A percentile compares a stretch with the other conserved stretches of the same genome.
phyloP scores from a whole-genome alignment of 1,140 invertebrate species.

The Hypothenemus hampei region DNA sequence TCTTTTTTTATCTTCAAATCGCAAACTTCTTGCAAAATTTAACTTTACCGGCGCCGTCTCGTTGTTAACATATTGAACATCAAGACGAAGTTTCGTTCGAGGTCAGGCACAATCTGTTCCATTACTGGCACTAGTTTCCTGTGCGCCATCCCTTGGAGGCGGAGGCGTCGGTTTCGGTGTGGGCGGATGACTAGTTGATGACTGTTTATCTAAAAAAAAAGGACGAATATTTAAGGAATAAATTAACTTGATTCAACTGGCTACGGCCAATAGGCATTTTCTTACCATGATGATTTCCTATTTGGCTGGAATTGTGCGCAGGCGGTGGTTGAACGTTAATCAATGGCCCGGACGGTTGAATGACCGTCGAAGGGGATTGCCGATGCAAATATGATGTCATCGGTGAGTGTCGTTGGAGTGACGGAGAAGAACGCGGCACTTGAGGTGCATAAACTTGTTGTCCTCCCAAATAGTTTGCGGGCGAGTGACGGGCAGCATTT shows the following conservation, averaged over 20 bases:
- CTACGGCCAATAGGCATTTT: no score
- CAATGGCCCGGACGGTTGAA: constrained; percentile 42
- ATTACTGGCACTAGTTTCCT: constrained; percentile 28
- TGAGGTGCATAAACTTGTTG: constrained; percentile 12
- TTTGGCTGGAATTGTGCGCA: constrained; percentile 26
- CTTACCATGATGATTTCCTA: background rate
- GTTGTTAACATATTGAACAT: no score
- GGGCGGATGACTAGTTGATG: background rate
- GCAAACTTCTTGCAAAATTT: constrained; percentile 37
- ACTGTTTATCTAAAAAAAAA: no score
- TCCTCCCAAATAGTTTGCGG: background rate
- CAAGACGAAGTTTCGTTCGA: constrained; percentile 34
- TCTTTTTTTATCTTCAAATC: background rate
- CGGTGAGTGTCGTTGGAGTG: constrained; percentile 41
- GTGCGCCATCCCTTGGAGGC: constrained; percentile 1
- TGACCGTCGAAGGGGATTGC: constrained; percentile 37
- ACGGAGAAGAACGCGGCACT: constrained; percentile 31
- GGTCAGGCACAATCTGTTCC: constrained; percentile 45
- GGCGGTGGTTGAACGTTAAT: constrained; percentile 33
- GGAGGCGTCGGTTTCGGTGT: constrained; percentile 30
- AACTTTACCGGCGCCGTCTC: constrained; percentile 30
- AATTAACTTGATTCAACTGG: no score
- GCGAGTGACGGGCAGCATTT: constrained; percentile 33
- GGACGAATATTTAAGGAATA: no score
- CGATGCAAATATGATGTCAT: constrained; percentile 32